phyloP scores from a whole-genome alignment of 2,797 vertebrate species.

The Xenentodon cancila region DNA sequence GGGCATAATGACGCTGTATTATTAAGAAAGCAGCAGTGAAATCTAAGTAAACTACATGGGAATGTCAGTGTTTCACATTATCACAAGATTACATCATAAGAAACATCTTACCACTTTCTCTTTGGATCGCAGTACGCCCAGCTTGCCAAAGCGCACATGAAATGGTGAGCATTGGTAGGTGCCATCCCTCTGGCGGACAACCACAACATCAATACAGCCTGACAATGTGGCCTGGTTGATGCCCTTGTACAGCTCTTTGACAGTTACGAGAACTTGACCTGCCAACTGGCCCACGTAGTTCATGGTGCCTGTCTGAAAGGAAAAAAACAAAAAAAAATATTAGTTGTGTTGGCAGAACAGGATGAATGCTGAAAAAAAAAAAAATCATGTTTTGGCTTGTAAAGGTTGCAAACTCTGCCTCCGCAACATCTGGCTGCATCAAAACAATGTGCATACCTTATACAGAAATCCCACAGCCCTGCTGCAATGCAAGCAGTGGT shows the following conservation, averaged over 20 bases:
- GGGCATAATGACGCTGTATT: too few relatives aligned
- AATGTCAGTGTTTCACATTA: neutral
- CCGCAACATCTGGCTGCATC: conserved; percentile 22
- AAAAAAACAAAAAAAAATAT: conserved; percentile 2
- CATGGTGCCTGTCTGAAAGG: conserved; percentile 90
- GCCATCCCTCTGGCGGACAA: conserved; percentile 93
- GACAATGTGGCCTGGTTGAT: conserved; percentile 98
- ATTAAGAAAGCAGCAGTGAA: too few relatives aligned
- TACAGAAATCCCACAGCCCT: conserved; percentile 36
- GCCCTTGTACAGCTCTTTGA: conserved; percentile 97
- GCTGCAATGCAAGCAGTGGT: conserved; percentile 39
- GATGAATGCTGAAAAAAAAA: neutral
- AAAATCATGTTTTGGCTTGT: neutral
- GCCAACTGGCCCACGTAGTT: conserved; percentile 98
- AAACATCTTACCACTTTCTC: conserved; percentile 94
- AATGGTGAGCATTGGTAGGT: conserved; percentile 96
- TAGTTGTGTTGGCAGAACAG: conserved; percentile 13
- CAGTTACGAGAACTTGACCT: conserved; percentile 95
- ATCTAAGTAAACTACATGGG: too few relatives aligned
- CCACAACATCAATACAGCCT: conserved; percentile 96
- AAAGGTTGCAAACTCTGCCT: too few relatives aligned
- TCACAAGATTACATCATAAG: neutral
- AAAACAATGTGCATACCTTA: conserved; percentile 49
- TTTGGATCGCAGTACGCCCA: conserved; percentile 96
- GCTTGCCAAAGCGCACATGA: conserved; percentile 96